phyloP scores from a whole-genome alignment of 2,888 invertebrate species.

The Idaea straminata region DNA sequence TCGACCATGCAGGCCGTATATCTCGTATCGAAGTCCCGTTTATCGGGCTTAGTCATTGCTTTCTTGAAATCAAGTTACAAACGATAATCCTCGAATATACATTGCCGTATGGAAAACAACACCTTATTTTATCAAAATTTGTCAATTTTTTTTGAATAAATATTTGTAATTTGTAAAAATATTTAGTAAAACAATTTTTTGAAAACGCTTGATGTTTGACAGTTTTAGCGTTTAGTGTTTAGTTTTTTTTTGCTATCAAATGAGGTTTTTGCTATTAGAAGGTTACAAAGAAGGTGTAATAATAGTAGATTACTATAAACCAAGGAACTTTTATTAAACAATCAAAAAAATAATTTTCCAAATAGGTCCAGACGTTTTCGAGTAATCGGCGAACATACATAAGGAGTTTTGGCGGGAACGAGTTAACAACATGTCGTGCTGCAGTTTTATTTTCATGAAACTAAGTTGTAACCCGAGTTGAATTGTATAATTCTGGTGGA shows the following conservation, averaged over 20 bases:
- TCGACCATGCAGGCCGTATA: slow-evolving; percentile 68
- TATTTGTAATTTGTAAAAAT: slow-evolving; percentile 10
- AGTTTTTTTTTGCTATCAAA: background rate
- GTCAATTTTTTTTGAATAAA: slow-evolving; percentile 13
- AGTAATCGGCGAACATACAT: no score
- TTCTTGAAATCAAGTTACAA: slow-evolving; percentile 36
- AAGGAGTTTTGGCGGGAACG: no score
- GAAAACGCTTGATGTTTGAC: background rate
- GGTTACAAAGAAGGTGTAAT: background rate
- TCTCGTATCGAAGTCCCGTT: slow-evolving; percentile 64
- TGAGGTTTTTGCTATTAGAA: background rate
- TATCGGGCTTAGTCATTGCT: slow-evolving; percentile 60
- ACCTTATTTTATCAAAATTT: slow-evolving; percentile 16
- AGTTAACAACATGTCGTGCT: no score
- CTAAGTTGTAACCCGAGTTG: no score
- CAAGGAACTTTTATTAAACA: no score
- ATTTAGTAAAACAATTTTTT: slow-evolving; percentile 9
- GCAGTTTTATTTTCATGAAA: no score
- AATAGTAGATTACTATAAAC: background rate
- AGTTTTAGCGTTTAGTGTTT: background rate
- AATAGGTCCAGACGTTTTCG: no score
- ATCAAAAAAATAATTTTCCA: no score
- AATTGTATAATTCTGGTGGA: no score
- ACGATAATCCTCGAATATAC: slow-evolving; percentile 26
- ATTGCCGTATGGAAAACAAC: slow-evolving; percentile 30